Base-by-base conservation (phyloP, 2,797 vertebrate genomes). In the Acipenser ruthenus region DNA sequence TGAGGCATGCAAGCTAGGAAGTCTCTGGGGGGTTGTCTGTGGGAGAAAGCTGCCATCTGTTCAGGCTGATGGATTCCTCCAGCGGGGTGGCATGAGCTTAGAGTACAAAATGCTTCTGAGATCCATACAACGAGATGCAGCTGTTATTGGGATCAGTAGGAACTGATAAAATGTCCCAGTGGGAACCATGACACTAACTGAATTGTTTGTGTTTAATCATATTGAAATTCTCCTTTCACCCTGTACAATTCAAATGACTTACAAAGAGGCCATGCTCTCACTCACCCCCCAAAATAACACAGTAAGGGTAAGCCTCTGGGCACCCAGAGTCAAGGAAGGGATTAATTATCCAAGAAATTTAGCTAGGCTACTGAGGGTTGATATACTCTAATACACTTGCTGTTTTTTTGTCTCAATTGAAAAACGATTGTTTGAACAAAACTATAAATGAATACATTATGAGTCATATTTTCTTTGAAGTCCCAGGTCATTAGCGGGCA, bases 1-100 rank as follows among this genome's bases (percentile, higher is more conserved):
- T 53, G 73, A 65, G 52, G 74, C 78, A 68, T 82, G 80, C 80
- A 80, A 74, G 73, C 79, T 69, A 72, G 73, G 63, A 62, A 70
- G 76, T 80, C 63, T 75, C 76, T 70, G 67, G 77, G 73, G 77
- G 75, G 69, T 75, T 78, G 80, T 77, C 79, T 59, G 65, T 59
- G 50, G 74, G 77, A 74, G 77, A 68, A 80, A 80, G 74, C 77
- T 78, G 67, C 76, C 72, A 76, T 76, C 79, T 80, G 78, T 64
- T 70, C 67, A 1, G 55, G 69, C 62, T 61, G 79, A 76, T 68
- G 47, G 47, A 37, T 62, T 37, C 47, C 10, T 37, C 13, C 60
- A 62, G 47, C 6, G 37, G 18, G 8, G 18, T 18, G 18, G 15
- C 8, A 12, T 10, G 47, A 37, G 18, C 8, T 48, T 18, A 62